Conservation (phyloP, 2,113 vertebrate species). For the Corythornis madagascariensis region DNA sequence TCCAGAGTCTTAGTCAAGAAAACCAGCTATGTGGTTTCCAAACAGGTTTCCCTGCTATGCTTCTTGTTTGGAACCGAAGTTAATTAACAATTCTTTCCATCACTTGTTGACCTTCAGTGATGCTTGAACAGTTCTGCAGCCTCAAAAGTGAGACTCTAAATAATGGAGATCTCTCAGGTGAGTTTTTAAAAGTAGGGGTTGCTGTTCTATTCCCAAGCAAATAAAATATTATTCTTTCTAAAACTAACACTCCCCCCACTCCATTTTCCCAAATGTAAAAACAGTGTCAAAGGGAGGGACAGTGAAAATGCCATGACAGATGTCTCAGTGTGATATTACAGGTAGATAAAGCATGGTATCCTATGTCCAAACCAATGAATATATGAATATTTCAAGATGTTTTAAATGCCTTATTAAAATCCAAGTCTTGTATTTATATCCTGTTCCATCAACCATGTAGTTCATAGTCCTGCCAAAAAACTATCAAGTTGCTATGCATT, state of each 20-base stretch:
- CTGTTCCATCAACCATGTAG: not conserved
- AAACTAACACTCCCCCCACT: not conserved
- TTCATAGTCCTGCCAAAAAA: not conserved
- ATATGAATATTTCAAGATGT: not conserved
- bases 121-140: not conserved
- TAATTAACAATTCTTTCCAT: not conserved
- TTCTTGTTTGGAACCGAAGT: not conserved
- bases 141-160: not conserved
- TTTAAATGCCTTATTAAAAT: not conserved
- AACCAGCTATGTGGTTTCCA: not conserved
- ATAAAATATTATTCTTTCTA: not conserved
- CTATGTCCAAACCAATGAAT: not conserved
- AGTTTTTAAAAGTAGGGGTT: not conserved
- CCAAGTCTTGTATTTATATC: not conserved
- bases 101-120: not conserved
- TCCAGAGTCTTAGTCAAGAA: slow-evolving; percentile 9
- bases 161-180: not conserved
- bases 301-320: not conserved
- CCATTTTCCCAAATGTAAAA: not conserved
- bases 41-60: not conserved
- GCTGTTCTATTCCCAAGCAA: not conserved
- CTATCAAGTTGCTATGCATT: not conserved
- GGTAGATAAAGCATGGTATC: not conserved
- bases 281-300: not conserved
- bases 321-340: not conserved